phyloP scores from a whole-genome alignment of 2,797 vertebrate species.

The Poecilia gillii region DNA sequence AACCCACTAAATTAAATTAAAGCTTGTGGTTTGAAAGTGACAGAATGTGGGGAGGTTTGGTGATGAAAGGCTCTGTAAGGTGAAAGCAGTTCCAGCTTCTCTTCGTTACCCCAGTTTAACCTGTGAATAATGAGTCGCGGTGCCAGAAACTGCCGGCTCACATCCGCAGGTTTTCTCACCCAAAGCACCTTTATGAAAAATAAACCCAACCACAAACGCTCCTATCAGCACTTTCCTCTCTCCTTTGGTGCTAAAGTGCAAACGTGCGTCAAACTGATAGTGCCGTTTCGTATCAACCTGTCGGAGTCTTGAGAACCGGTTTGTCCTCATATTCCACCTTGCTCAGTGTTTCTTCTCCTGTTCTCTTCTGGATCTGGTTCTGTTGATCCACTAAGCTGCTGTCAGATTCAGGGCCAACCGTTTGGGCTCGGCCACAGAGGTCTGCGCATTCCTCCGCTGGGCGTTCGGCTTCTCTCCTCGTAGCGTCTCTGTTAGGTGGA shows the following conservation, averaged over 20 bases:
- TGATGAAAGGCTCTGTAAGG: not conserved
- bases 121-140: slow-evolving; percentile 35
- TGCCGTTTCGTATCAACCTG: slow-evolving; percentile 45
- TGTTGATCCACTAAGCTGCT: slow-evolving; percentile 70
- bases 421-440: slow-evolving; percentile 69
- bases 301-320: slow-evolving; percentile 52
- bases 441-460: slow-evolving; percentile 75
- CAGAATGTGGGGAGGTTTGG: not conserved
- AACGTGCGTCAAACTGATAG: slow-evolving; percentile 17
- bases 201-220: slow-evolving; percentile 48
- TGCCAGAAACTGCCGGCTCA: slow-evolving; percentile 40
- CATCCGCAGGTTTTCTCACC: slow-evolving; percentile 42
- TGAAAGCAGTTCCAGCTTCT: not conserved
- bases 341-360: slow-evolving; percentile 51
- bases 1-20: not conserved
- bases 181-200: slow-evolving; percentile 41
- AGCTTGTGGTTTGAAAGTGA: not conserved
- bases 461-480: slow-evolving; percentile 61
- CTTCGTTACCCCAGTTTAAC: not conserved
- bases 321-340: slow-evolving; percentile 60
- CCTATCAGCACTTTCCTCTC: slow-evolving; percentile 50
- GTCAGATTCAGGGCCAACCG: slow-evolving; percentile 54
- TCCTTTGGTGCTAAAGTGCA: slow-evolving; percentile 27
- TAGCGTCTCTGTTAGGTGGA: slow-evolving; percentile 53
- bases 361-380: slow-evolving; percentile 67